Evolutionary conservation across 2,113 vertebrate genomes (phyloP), one percentile per base, ranked within the genome.

Genomic region (Nesogale talazaci): DNA sequence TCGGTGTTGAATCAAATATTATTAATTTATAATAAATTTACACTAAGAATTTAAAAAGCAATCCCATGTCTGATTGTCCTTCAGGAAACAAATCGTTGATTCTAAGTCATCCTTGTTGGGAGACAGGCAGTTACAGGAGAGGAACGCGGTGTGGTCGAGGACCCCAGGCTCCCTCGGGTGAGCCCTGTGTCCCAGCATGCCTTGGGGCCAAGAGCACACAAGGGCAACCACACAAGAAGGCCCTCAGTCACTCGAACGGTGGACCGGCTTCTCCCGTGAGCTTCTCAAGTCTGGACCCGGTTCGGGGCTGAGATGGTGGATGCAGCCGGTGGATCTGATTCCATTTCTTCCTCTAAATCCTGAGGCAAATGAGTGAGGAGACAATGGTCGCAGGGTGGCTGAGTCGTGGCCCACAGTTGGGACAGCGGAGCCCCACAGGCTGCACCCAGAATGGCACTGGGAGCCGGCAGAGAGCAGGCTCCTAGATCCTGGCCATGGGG

Each of bases 321-420:
- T 69, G 23, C 61, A 76, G 86, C 20, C 15, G 34, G 65, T 2
- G 15, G 15, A 82, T 23, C 78, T 93, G 4, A 85, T 22, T 72
- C 61, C 6, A 88, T 84, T 57, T 95, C 80, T 81, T 57, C 40
- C 76, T 61, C 42, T 56, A 86, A 29, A 20, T 65, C 59, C 86
- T 4, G 15, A 61, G 11, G 36, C 29, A n/a, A 20, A 83, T 4
- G 0, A 3, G 15, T 46, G 52, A 86, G 29, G 31, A 67, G 29
- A 38, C 0, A 9, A 67, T 25, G 77, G 57, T 11, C 88, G 38
- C 22, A 80, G 70, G 83, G 22, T 0, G 4, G 63, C 9, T 15
- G 59, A 63, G 22, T n/a, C 59, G 80, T 29, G 46, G 57, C 2
- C 46, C 23, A 36, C 31, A 52, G 9, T 38, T 25, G 46, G 46